Conservation (phyloP, 1,140 invertebrate genomes). For the Drosophila rhopaloa region DNA sequence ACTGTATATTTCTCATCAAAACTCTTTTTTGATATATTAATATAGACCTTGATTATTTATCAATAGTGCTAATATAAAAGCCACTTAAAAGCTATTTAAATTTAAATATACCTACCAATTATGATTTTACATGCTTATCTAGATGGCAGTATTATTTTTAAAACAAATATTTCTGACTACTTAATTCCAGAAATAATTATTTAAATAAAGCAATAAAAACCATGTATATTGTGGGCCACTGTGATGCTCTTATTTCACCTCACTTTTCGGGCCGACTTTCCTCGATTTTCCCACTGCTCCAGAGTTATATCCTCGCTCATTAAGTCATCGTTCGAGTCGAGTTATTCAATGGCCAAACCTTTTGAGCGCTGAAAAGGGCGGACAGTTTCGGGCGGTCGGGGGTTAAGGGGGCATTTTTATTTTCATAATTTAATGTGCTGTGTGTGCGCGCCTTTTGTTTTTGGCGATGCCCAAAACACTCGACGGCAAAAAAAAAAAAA, state of each 20-base stretch:
- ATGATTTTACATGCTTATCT: too few species aligned
- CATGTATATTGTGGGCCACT: neutral
- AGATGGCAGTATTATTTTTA: too few species aligned
- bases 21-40: too few species aligned
- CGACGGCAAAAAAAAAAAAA: slow-evolving; percentile 43
- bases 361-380: slow-evolving; percentile 62
- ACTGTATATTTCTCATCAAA: too few species aligned
- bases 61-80: too few species aligned
- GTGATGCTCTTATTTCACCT: neutral
- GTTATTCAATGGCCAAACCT: slow-evolving; percentile 79
- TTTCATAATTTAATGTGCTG: slow-evolving; percentile 79
- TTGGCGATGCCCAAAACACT: slow-evolving; percentile 74
- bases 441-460: slow-evolving; percentile 68
- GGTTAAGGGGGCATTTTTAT: slow-evolving; percentile 49
- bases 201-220: neutral
- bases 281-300: slow-evolving; percentile 17
- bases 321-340: slow-evolving; percentile 75
- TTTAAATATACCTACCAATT: too few species aligned
- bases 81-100: too few species aligned
- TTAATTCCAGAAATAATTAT: neutral
- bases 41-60: too few species aligned
- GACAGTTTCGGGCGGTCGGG: slow-evolving; percentile 14
- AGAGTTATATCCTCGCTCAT: slow-evolving; percentile 64
- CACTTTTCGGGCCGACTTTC: neutral
- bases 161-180: too few species aligned